Percentiles rank a stretch among this genome's conserved stretches.
phyloP scores from a whole-genome alignment of 64 coral and sea anemone species.

The Dendronephthya gigantea region DNA sequence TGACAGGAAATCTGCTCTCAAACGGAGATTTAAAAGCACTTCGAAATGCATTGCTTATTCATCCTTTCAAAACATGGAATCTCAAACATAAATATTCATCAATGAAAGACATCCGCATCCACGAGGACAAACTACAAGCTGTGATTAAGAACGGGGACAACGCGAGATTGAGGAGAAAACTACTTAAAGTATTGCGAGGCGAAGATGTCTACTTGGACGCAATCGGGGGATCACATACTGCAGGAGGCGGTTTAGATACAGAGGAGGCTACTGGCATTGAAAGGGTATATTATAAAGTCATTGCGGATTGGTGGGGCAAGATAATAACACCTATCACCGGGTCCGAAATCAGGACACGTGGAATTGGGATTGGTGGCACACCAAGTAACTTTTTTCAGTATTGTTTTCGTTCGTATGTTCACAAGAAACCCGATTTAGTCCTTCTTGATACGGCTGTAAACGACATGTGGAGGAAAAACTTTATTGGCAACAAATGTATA shows the following conservation, averaged over 20 bases:
- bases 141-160: neutral
- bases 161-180: constrained; percentile 8
- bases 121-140: neutral
- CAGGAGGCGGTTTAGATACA: constrained; percentile 34
- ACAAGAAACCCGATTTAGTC: constrained; percentile 23
- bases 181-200: constrained; percentile 34
- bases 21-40: neutral
- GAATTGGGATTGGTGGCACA: constrained; percentile 45
- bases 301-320: constrained; percentile 54
- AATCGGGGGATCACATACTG: constrained; percentile 53
- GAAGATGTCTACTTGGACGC: constrained; percentile 21
- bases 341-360: constrained; percentile 19
- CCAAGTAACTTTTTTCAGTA: constrained; percentile 49
- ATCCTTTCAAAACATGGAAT: neutral
- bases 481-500: neutral
- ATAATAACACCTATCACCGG: constrained; percentile 24
- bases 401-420: constrained; percentile 33
- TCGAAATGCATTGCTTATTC: neutral
- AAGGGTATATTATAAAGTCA: constrained; percentile 29
- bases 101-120: neutral
- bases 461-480: neutral
- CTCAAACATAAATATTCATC: neutral
- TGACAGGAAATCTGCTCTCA: too few relatives aligned
- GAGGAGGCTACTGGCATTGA: constrained; percentile 27
- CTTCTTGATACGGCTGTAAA: constrained; percentile 37